Base-by-base conservation (phyloP, 2,888 invertebrate genomes). In the Hybos culiciformis region DNA sequence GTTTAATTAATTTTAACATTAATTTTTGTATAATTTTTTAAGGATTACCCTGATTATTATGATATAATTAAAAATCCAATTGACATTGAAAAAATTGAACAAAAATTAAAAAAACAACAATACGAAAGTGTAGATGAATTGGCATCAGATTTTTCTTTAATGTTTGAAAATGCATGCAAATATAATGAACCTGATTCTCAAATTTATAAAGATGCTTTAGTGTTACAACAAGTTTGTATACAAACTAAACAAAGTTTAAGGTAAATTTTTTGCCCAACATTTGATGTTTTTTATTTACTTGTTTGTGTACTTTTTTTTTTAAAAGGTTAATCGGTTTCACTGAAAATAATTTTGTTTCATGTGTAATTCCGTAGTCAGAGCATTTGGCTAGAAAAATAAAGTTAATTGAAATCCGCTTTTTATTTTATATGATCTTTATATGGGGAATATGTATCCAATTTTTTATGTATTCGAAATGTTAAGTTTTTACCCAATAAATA, bases 111-210 rank as follows among this genome's bases (percentile, higher is more conserved):
- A 63, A 78, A 77, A 48, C 75, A 72, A 45, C 67, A 67, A 0
- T 96, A 94, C 60, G 80, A 80, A 39, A 78, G 75, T 17, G 72
- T 94, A 19, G 92, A 92, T 51, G 92, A 93, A 49, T 66, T 96
- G 41, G 83, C 87, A 0, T 76, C 82, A 0, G 96, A 96, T 67
- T 83, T 96, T 53, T 76, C 86, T 53, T 68, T 91, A 39, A 93
- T 96, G 91, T 85, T 93, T 54, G 91, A 91, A 56, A 96, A 96
- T 62, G 94, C 96, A 2, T 94, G 92, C 70, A 92, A 90, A 60
- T 96, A 91, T 60, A 96, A 96, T 62, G 96, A 96, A 59, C 94
- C 96, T 0, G 94, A 94, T 59, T 94, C 94, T 0, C 88, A 91
- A 65, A 91, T 96, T 50, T 96, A 94, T 62, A 94, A 94, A 69